A percentile compares a stretch with the other conserved stretches of the same genome.
These are phyloP conservation scores for Urosaurus nigricauda DNA, from an alignment of 2,797 vertebrate species.

Conservation along the genomic window DNA sequence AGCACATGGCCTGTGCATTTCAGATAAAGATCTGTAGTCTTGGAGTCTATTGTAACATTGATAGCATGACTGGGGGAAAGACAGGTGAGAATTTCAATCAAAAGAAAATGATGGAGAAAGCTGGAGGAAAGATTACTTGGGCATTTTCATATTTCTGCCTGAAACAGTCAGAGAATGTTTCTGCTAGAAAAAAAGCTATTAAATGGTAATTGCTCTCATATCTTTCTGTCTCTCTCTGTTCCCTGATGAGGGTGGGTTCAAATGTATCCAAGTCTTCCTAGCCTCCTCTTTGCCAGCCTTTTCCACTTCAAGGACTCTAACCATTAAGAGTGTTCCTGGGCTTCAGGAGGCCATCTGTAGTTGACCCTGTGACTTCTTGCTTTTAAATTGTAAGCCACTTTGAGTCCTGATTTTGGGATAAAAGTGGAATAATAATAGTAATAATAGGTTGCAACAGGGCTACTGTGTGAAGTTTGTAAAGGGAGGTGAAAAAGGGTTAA, in stretches of 20 bases:
- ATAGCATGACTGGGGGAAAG: not conserved
- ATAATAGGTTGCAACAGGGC: not conserved
- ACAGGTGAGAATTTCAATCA: not conserved
- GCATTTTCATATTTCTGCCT: not conserved
- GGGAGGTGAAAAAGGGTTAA: not conserved
- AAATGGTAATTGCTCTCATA: not conserved
- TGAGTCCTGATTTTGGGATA: too few species aligned
- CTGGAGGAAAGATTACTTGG: not conserved
- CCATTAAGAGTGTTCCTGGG: not conserved
- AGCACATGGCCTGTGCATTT: slow-evolving; percentile 36
- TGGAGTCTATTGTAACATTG: accelerated
- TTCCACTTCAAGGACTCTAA: not conserved
- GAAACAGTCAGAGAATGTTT: slow-evolving; percentile 9
- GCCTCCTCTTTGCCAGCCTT: accelerated
- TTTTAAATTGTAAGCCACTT: too few species aligned
- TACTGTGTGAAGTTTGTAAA: not conserved
- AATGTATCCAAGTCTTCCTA: not conserved
- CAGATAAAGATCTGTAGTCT: slow-evolving; percentile 14
- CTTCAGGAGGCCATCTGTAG: not conserved
- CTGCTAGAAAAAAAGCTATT: not conserved
- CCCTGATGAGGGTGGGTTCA: accelerated
- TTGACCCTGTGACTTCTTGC: not conserved
- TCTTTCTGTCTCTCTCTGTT: not conserved
- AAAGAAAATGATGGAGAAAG: not conserved
- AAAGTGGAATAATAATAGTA: too few species aligned